Evolutionary conservation across 53 echinoderm and acorn worm species (phyloP).

Genomic region (Mesocentrotus franciscanus): DNA sequence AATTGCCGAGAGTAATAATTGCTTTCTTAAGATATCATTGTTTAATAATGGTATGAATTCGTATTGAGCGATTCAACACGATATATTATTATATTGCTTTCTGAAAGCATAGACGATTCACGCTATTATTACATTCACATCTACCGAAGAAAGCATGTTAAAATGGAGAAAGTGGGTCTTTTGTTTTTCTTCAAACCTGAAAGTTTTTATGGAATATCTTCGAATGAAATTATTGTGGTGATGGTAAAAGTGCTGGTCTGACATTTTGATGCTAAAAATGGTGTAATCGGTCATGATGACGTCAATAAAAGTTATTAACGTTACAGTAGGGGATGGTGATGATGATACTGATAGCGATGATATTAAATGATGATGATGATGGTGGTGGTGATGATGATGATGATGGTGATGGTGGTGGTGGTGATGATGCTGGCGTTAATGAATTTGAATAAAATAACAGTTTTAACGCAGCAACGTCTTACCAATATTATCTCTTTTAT

Average conservation of each 20-base stretch:
- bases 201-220: no score
- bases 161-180: background rate
- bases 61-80: background rate
- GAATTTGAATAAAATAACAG: background rate
- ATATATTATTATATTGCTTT: background rate
- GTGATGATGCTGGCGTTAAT: background rate
- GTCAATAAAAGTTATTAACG: no score
- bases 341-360: background rate
- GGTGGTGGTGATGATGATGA: background rate
- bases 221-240: background rate
- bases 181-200: background rate
- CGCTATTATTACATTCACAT: background rate
- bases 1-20: background rate
- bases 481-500: no score
- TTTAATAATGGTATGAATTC: background rate
- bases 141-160: slow-evolving; percentile 18
- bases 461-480: background rate
- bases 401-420: background rate
- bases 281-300: no score
- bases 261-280: no score
- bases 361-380: no score
- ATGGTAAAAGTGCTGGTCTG: background rate
- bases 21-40: background rate
- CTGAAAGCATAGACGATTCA: background rate
- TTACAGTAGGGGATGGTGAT: background rate